These are phyloP conservation scores for Sebastes matsubarae DNA, from an alignment of 2,797 vertebrate genomes.

Conservation along the genomic window DNA sequence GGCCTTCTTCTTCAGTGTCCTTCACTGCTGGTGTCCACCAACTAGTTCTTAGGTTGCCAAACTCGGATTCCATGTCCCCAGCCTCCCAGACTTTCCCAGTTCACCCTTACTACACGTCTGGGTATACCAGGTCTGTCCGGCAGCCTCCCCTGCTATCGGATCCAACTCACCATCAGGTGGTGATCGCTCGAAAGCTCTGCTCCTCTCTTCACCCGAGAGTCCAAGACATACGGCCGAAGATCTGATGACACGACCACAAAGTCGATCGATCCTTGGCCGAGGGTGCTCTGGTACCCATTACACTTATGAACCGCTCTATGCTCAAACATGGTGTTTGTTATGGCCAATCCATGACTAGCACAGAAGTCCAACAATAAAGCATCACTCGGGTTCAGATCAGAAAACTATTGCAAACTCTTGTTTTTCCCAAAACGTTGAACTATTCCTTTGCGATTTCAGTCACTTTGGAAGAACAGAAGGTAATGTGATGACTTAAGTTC, in stretches of 20 bases:
- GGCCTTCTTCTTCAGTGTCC: neutral
- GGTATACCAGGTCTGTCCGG: neutral
- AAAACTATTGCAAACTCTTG: neutral
- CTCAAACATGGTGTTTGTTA: neutral
- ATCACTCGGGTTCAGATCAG: neutral
- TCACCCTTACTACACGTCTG: neutral
- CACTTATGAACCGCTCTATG: neutral
- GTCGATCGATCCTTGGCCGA: neutral
- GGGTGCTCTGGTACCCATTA: neutral
- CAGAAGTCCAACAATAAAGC: neutral
- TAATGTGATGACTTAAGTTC: neutral
- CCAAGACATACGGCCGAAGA: neutral
- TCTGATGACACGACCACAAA: neutral
- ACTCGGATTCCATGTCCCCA: no score
- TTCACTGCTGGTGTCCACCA: no score
- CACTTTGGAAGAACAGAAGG: neutral
- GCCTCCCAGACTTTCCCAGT: neutral
- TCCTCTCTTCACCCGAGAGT: neutral
- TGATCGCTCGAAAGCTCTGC: rapidly evolving
- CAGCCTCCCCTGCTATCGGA: neutral
- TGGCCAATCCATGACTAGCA: neutral
- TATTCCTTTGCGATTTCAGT: neutral
- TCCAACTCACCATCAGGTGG: neutral
- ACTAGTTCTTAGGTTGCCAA: no score
- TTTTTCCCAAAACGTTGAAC: neutral